Base-by-base conservation (phyloP, 2,113 vertebrate genomes). In the Ammodytes marinus region DNA sequence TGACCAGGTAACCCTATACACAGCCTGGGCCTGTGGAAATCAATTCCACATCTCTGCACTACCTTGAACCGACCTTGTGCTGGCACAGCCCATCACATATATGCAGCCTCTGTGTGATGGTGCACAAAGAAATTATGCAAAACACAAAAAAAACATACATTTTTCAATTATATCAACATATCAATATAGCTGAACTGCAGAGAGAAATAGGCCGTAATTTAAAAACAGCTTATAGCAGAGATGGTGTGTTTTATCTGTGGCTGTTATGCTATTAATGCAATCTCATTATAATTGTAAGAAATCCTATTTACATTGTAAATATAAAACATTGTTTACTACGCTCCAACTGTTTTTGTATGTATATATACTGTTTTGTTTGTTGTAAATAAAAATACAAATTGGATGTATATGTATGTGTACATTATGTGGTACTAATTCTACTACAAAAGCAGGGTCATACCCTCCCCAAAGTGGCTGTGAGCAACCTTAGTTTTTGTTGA, bases 31-130 rank as follows among this genome's bases (percentile, higher is more conserved):
- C 59, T 47, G 50, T 6, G n/a, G 71, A 66, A 80, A 87, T 86
- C 81, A 66, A 70, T 84, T 12, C 53, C 58, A 46, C 43, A 5
- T 64, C 47, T 14, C 12, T 42, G 49, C 13, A 47, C 19, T 39
- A 67, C 77, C 80, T 82, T 77, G 6, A 74, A 52, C 17, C 8
- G 77, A 74, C 71, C 71, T 81, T 71, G 74, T 27, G 15, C 46
- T 19, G 47, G 47, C 37, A 17, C 17, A 55, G 54, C 65, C 58
- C 13, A 45, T 43, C 5, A 50, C 47, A 14, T 27, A 8, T 3
- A 10, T 17, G 2, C 2, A 3, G 35, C 60, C 12, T 15, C 5
- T 4, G 46, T 10, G 42, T 17, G 64, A 39, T 46, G 14, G 27
- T 35, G 39, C 55, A 46, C 6, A 39, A 19, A 37, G 4, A 17